Base-by-base conservation (phyloP, 2,113 vertebrate species). In the Carollia perspicillata region DNA sequence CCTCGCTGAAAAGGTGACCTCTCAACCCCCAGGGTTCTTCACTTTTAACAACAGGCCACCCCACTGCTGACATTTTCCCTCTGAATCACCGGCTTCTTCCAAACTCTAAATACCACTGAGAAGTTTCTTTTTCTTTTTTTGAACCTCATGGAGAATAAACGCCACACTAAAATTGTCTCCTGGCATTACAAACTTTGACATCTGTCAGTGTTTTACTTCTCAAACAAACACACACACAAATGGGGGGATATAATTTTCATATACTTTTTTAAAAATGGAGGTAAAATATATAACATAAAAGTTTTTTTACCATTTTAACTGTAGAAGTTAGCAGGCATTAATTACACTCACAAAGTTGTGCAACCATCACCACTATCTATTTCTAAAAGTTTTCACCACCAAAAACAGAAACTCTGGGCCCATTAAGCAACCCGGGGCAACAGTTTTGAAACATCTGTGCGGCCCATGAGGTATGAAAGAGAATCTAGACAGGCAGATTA, bases 1-100 rank as follows among this genome's bases (percentile, higher is more conserved):
- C 95, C 96, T 97, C 94, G 95, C 96, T 96, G 98, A 96, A 97
- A 96, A 97, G 85, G 93, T 92, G 97, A 98, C 95, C 96, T 98
- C 94, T 97, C 97, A 97, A 96, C 96, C 96, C 83, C 85, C 80
- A 85, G 13, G 55, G 85, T 97, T 93, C 94, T 94, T 37, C 79
- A 68, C 53, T 97, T 94, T 33, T 0, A 60, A 91, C 17, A 72
- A 74, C 37, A 23, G 9, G 55, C 37, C 68, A 28, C 68, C 23
- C 44, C 22, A 26, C n/a, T 9, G 49, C 42, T 87, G 17, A 87
- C 84, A 84, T 17, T 47, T 60, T 71, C 35, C 77, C 63, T 96
- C 87, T 23, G 30, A 87, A 89, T 77, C 33, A 68, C 53, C 53
- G 22, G 17, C 26, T 74, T 37, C 22, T 8, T 35, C 22, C 55